Evolutionary conservation across 2,888 invertebrate species (phyloP), one percentile per base, ranked within the genome.

Genomic region (Lycocerus yunnanus): DNA sequence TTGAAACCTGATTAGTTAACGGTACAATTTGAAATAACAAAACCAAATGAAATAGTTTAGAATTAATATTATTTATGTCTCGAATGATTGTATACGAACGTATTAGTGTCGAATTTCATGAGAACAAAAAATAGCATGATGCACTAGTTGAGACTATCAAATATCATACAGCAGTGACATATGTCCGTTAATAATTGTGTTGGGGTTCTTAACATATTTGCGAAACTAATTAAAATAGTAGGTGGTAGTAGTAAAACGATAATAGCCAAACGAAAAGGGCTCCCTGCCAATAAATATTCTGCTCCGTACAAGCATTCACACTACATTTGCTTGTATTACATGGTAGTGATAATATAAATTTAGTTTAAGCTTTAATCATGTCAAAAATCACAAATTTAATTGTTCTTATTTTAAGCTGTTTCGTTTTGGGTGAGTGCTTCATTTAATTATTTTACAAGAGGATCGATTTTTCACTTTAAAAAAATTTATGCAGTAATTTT

Each of bases 231-330:
- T 43, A 43, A 43, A n/a, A 6, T 43, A 43, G 43, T 43, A 43
- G 43, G 43, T 43, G 43, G 43, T n/a, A 43, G 43, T 43, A 43
- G n/a, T 43, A 43, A 43, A 43, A 43, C 43, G 43, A 43, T 43
- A 43, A 43, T 43, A 43, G 43, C 43, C 43, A 43, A n/a, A 68
- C 18, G 71, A 70, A 74, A 74, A 71, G 73, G 74, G 71, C 71
- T 67, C 74, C 63, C 65, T 71, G 71, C 74, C 68, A 74, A 71
- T 74, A 43, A 43, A 43, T n/a, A 43, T 43, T 43, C 43, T 43
- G n/a, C n/a, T 43, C 43, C 43, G 43, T 43, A n/a, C 43, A 43
- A n/a, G 43, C 43, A n/a, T 43, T 43, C 43, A 43, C n/a, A 43
- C 43, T 43, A 43, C 43, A 43, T 43, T 43, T 43, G 43, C 43